These are phyloP conservation scores for Acestrorhynchus altus DNA, from an alignment of 2,797 vertebrate species.

Conservation along the genomic window DNA sequence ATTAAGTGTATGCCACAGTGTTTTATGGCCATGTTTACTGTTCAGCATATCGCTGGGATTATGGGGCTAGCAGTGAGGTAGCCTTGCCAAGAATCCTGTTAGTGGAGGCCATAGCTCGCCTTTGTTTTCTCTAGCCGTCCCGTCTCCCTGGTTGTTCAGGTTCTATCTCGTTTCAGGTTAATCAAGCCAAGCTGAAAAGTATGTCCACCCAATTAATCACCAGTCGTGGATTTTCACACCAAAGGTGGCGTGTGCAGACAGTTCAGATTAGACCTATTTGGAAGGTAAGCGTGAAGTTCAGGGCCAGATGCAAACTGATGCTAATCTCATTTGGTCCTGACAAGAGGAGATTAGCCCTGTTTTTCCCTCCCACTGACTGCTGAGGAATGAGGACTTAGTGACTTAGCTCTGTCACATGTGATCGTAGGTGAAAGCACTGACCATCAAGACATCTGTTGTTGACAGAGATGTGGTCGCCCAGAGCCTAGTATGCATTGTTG, in stretches of 20 bases:
- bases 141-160: neutral
- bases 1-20: slow-evolving; percentile 46
- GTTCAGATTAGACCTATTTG: slow-evolving; percentile 49
- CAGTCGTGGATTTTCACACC: slow-evolving; percentile 38
- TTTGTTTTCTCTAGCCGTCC: slow-evolving; percentile 47
- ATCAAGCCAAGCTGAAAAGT: neutral
- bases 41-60: slow-evolving; percentile 53
- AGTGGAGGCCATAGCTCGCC: slow-evolving; percentile 41
- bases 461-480: neutral
- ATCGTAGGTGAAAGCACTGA: slow-evolving; percentile 36
- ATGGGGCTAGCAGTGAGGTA: slow-evolving; percentile 39
- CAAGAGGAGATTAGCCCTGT: slow-evolving; percentile 69
- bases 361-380: slow-evolving; percentile 10
- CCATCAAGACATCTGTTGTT: slow-evolving; percentile 9
- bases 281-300: slow-evolving; percentile 63
- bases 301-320: slow-evolving; percentile 72
- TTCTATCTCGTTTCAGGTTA: neutral
- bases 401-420: slow-evolving; percentile 48
- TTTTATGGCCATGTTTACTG: slow-evolving; percentile 58
- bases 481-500: neutral
- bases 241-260: slow-evolving; percentile 56
- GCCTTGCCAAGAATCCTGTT: slow-evolving; percentile 50
- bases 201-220: slow-evolving; percentile 35
- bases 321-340: slow-evolving; percentile 77
- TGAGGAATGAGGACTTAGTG: slow-evolving; percentile 59